These are phyloP conservation scores for Virgularia gustaviana DNA, from an alignment of 92 coral and sea anemone genomes.

Conservation along the genomic window DNA sequence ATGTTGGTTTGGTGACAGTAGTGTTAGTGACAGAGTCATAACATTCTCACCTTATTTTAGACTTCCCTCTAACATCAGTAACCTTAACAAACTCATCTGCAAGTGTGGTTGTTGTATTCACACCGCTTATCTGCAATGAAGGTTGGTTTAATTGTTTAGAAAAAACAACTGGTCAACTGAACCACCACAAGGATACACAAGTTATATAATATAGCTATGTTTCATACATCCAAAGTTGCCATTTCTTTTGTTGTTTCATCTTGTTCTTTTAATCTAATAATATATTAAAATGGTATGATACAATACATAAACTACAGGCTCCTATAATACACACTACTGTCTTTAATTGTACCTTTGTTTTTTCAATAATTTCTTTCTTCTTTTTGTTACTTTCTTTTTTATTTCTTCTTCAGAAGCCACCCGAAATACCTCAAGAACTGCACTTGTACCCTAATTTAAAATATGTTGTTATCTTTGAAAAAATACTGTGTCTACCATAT, in stretches of 20 bases:
- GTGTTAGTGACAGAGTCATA: no score
- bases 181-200: no score
- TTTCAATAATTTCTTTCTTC: conserved; percentile 56
- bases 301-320: neutral
- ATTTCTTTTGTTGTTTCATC: neutral
- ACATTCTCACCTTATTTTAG: conserved; percentile 77
- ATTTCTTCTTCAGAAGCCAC: conserved; percentile 81
- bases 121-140: no score
- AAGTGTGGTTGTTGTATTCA: conserved; percentile 50
- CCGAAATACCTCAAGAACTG: conserved; percentile 75
- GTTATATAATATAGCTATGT: neutral
- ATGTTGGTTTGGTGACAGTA: no score
- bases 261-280: no score
- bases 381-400: conserved; percentile 67
- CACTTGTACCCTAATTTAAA: conserved; percentile 69
- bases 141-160: no score
- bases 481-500: neutral
- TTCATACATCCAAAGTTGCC: neutral
- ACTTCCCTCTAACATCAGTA: conserved; percentile 56
- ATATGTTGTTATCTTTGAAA: neutral
- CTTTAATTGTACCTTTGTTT: conserved; percentile 50
- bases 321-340: neutral
- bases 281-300: no score
- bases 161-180: no score
- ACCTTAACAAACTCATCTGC: conserved; percentile 67